Evolutionary conservation across 2,888 invertebrate genomes (phyloP).

Genomic region (Ommatoiulus sabulosus): DNA sequence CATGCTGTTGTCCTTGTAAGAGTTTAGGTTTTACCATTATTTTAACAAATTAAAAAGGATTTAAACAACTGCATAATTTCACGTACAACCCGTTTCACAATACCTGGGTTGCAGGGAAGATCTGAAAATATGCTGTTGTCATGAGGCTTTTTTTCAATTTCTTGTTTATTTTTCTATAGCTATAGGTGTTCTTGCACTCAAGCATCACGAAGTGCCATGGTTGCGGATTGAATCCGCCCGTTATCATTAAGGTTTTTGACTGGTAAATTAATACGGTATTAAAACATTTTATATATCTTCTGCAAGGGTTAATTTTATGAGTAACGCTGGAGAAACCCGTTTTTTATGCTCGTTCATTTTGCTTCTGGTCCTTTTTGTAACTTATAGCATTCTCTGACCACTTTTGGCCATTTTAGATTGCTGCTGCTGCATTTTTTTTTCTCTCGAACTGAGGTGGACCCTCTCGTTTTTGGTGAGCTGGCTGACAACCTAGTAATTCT

Average conservation of each 20-base stretch:
- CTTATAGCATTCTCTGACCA: not conserved
- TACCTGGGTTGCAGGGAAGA: no score
- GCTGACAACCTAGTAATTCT: not conserved
- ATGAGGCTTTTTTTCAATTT: no score
- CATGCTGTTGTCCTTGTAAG: no score
- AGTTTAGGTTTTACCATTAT: no score
- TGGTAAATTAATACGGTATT: not conserved
- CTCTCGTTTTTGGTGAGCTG: not conserved
- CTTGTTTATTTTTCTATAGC: no score
- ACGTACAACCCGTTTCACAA: no score
- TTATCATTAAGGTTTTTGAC: not conserved
- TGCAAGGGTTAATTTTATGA: not conserved
- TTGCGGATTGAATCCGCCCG: no score
- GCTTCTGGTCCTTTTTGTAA: not conserved
- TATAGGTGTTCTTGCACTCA: no score
- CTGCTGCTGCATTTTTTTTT: not conserved
- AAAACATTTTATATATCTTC: not conserved
- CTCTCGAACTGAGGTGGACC: not conserved
- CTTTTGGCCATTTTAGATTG: not conserved
- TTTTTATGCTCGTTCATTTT: not conserved
- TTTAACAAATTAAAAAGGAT: no score
- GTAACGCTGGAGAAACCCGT: not conserved
- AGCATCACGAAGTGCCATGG: no score
- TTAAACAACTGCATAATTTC: no score
- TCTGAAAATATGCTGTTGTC: no score